Evolutionary conservation across 2,113 vertebrate species (phyloP).

Genomic region (zebrafish (Danio rerio)): DNA sequence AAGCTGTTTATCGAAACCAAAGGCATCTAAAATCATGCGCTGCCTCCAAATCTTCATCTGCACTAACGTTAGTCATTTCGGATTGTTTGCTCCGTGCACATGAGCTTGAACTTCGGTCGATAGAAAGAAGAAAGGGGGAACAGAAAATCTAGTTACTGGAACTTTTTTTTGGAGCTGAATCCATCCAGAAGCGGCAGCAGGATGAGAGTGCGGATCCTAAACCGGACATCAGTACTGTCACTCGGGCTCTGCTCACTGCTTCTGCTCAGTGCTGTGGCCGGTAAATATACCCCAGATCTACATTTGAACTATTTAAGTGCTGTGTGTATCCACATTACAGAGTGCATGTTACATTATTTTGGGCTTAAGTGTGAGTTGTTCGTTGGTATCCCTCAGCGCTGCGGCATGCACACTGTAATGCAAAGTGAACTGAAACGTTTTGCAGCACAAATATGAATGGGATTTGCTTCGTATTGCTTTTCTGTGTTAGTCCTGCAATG

Average conservation of each 20-base stretch:
- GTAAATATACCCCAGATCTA: slow-evolving; percentile 50
- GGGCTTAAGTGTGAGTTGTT: neutral
- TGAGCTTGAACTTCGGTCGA: slow-evolving; percentile 47
- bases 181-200: neutral
- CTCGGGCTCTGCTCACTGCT: slow-evolving; percentile 55
- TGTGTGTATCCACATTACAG: neutral
- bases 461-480: neutral
- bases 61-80: slow-evolving; percentile 14
- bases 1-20: neutral
- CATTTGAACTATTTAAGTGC: neutral
- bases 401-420: neutral
- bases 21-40: slow-evolving; percentile 36
- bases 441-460: neutral
- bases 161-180: slow-evolving; percentile 40
- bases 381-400: neutral
- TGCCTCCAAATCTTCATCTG: neutral
- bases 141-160: neutral
- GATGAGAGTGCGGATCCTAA: slow-evolving; percentile 42
- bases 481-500: neutral
- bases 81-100: slow-evolving; percentile 41
- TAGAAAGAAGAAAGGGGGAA: neutral
- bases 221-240: slow-evolving; percentile 47
- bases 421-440: slow-evolving; percentile 6
- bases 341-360: neutral
- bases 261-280: slow-evolving; percentile 60